phyloP scores from a whole-genome alignment of 1,140 invertebrate species.

The Bombus terrestris region DNA sequence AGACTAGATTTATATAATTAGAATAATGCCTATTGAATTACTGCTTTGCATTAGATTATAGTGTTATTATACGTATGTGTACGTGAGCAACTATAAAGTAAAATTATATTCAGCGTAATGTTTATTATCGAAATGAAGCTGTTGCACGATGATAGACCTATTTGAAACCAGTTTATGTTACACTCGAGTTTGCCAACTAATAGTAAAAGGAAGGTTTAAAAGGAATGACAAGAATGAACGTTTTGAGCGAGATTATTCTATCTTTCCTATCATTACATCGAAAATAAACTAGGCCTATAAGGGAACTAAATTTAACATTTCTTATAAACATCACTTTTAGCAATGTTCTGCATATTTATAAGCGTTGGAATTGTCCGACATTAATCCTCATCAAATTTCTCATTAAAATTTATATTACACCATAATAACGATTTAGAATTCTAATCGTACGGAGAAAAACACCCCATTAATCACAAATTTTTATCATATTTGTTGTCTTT shows the following conservation, averaged over 20 bases:
- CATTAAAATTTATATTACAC: neutral
- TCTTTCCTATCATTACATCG: neutral
- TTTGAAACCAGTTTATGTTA: constrained; percentile 25
- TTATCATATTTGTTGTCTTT: neutral
- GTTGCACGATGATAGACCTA: neutral
- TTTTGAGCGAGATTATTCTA: neutral
- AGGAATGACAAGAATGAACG: neutral
- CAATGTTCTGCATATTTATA: neutral
- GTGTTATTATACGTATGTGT: neutral
- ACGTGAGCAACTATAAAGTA: neutral
- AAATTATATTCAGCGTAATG: neutral
- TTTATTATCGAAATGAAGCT: constrained; percentile 7
- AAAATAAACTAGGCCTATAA: neutral
- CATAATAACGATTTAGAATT: neutral
- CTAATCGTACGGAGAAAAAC: neutral
- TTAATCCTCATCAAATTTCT: neutral
- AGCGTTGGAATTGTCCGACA: neutral
- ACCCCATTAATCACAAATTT: neutral
- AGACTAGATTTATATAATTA: neutral
- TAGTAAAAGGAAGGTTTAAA: neutral
- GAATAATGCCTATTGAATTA: neutral
- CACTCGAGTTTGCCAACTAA: neutral
- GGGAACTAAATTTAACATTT: constrained; percentile 2
- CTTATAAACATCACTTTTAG: neutral
- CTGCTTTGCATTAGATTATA: neutral